phyloP scores from a whole-genome alignment of 2,888 invertebrate species.

The Synanthedon vespiformis region DNA sequence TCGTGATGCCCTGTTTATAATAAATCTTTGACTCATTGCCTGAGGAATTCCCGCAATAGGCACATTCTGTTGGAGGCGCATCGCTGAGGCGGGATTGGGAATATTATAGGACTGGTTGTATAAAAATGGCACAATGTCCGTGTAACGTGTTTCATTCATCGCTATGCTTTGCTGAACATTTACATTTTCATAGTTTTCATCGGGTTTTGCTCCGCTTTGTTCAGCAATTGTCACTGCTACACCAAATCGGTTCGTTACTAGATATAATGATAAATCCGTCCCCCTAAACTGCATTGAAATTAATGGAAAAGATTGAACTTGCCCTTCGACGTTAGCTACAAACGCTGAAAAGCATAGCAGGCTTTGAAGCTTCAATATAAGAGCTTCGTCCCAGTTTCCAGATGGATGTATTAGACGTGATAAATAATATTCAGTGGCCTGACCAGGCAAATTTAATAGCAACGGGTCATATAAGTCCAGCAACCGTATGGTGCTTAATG shows the following conservation, averaged over 20 bases:
- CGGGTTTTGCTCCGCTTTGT: constrained; percentile 29
- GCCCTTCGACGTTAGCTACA: constrained; percentile 40
- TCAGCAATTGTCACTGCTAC: constrained; percentile 51
- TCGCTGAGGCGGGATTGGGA: constrained; percentile 52
- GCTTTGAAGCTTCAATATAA: constrained; percentile 47
- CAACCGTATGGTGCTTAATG: constrained; percentile 69
- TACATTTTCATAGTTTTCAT: constrained; percentile 14
- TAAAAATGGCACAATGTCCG: constrained; percentile 54
- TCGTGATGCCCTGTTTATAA: constrained; percentile 41
- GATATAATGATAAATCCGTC: constrained; percentile 57
- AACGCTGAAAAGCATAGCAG: constrained; percentile 55
- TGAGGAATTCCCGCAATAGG: constrained; percentile 46
- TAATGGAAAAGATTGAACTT: constrained; percentile 42
- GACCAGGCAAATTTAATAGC: constrained; percentile 62
- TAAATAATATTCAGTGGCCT: constrained; percentile 72
- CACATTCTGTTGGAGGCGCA: constrained; percentile 49
- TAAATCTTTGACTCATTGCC: constrained; percentile 41
- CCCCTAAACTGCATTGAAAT: constrained; percentile 60
- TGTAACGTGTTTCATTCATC: constrained; percentile 29
- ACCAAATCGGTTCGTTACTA: constrained; percentile 54
- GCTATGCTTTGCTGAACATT: constrained; percentile 21
- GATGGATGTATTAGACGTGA: constrained; percentile 65
- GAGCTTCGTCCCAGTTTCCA: constrained; percentile 66
- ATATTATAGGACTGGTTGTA: constrained; percentile 51
- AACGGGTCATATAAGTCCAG: constrained; percentile 64